Evolutionary conservation across 2,797 vertebrate species (phyloP).

Genomic region (Coracias cyanogaster): DNA sequence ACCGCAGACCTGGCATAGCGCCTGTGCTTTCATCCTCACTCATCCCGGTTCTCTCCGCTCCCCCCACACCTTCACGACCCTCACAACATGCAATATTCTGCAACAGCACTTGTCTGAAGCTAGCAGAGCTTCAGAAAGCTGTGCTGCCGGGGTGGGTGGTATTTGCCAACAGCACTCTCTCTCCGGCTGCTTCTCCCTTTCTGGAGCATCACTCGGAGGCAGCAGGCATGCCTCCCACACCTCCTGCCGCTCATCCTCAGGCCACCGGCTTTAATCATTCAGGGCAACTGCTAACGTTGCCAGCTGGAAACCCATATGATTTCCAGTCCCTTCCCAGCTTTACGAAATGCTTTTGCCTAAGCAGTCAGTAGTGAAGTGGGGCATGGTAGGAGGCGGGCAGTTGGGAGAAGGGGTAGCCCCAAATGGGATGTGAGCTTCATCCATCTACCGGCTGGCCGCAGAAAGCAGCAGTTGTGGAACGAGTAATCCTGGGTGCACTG

Average conservation of each 20-base stretch:
- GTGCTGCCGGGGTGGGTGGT: neutral
- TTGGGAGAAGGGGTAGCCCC: neutral
- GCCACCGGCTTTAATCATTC: neutral
- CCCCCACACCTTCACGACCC: rapidly evolving
- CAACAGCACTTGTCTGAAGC: neutral
- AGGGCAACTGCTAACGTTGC: neutral
- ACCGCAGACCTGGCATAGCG: rapidly evolving
- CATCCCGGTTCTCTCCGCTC: neutral
- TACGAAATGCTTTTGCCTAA: neutral
- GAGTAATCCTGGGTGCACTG: neutral
- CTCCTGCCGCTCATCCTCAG: neutral
- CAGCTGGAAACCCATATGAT: neutral
- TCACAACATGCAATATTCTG: neutral
- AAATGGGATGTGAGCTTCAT: rapidly evolving
- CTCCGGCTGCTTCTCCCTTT: neutral
- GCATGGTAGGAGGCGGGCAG: rapidly evolving
- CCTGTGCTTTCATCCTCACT: neutral
- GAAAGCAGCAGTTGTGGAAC: neutral
- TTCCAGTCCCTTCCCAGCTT: neutral
- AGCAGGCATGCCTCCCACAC: rapidly evolving
- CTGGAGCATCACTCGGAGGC: neutral
- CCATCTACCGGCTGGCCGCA: neutral
- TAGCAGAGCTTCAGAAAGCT: neutral
- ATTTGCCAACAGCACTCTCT: neutral
- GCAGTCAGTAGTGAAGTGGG: neutral